A percentile compares a stretch with the other conserved stretches of the same genome.
Evolutionary conservation across 1,140 invertebrate genomes (phyloP).

Genomic region (Eumaeus atala): DNA sequence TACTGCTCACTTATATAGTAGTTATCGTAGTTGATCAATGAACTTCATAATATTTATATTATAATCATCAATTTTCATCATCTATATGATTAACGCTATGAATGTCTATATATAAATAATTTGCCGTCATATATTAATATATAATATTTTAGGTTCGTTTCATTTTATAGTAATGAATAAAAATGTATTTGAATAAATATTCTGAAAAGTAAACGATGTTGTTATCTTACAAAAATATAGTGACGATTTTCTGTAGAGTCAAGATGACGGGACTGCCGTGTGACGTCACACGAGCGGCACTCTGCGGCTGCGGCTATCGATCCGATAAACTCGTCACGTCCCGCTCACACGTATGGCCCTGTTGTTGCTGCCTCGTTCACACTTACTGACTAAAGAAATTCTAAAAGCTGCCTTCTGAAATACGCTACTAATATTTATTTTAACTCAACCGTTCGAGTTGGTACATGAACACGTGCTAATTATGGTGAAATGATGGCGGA

Average conservation of each 20-base stretch:
- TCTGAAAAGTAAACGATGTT: conserved; percentile 14
- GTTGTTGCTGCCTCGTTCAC: conserved; percentile 38
- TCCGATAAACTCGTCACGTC: conserved; percentile 51
- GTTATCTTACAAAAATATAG: conserved; percentile 54
- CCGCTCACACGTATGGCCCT: conserved; percentile 37
- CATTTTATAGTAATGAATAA: no score
- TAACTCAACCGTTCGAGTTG: conserved; percentile 56
- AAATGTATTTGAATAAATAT: not conserved
- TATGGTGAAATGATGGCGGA: no score
- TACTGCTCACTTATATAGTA: no score
- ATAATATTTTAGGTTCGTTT: no score
- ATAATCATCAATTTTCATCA: no score
- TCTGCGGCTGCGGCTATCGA: conserved; percentile 73
- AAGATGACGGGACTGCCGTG: conserved; percentile 66
- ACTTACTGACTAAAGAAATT: conserved; percentile 33
- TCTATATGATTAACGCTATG: no score
- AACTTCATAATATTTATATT: no score
- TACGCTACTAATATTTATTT: conserved; percentile 74
- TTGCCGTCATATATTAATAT: no score
- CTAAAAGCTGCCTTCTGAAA: conserved; percentile 62
- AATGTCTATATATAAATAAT: no score
- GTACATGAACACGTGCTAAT: conserved; percentile 54
- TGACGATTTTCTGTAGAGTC: conserved; percentile 64
- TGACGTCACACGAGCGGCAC: conserved; percentile 65
- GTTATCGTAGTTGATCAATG: no score